Conservation (phyloP, 1,140 invertebrate species). For the Dryas iulia region DNA sequence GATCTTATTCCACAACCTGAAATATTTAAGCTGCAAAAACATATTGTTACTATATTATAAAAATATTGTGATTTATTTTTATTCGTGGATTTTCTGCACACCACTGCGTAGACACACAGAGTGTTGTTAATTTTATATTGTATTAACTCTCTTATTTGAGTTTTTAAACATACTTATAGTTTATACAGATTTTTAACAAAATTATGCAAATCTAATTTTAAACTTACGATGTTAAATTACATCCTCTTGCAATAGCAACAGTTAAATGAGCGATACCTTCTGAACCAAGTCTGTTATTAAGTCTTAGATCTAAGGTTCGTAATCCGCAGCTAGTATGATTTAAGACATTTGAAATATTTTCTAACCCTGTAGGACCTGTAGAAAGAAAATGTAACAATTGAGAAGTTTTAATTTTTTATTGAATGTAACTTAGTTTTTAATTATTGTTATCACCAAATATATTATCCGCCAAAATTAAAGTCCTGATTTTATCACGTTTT, state of each 20-base stretch:
- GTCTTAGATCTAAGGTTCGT: constrained; percentile 64
- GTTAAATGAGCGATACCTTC: constrained; percentile 69
- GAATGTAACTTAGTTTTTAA: background rate
- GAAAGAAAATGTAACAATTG: background rate
- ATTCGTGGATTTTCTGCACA: too few relatives aligned
- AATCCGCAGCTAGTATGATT: constrained; percentile 62
- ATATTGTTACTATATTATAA: too few relatives aligned
- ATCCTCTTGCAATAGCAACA: constrained; percentile 71
- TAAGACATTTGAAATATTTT: constrained; percentile 66
- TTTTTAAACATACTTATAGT: too few relatives aligned
- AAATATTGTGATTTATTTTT: too few relatives aligned
- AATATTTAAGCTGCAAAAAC: constrained; percentile 61
- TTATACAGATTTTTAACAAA: too few relatives aligned
- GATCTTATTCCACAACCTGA: constrained; percentile 70
- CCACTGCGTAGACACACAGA: too few relatives aligned
- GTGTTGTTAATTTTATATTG: too few relatives aligned
- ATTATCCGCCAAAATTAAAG: constrained; percentile 73
- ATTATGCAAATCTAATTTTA: background rate
- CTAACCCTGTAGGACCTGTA: constrained; percentile 63
- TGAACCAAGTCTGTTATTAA: constrained; percentile 71
- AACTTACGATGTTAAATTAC: constrained; percentile 67
- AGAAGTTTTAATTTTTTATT: background rate
- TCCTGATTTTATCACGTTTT: constrained; percentile 62
- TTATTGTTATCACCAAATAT: constrained; percentile 61
- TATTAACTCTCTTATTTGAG: too few relatives aligned